Conservation (phyloP, 2,113 vertebrate genomes). For the Cyprinodon brontotheroides region DNA sequence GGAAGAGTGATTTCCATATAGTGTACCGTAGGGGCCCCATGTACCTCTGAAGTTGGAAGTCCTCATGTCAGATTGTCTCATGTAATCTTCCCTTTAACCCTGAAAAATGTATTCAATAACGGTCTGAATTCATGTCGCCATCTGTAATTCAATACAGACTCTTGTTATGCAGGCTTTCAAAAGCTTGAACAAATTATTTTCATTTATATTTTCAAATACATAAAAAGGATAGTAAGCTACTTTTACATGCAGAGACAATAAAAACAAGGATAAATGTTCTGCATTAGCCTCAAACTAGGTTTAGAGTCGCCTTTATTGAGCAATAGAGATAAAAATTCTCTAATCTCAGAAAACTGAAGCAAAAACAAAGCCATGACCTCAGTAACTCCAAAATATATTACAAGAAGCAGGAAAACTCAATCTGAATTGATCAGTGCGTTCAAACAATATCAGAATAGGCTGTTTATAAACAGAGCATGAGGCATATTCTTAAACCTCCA, state of each 20-base stretch:
- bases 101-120: constrained; percentile 70
- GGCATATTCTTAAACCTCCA: not conserved
- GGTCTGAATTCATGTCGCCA: not conserved
- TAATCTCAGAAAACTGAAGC: not conserved
- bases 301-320: not conserved
- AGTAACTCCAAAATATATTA: not conserved
- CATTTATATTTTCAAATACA: not conserved
- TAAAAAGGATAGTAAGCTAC: not conserved
- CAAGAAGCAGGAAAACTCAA: not conserved
- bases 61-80: constrained; percentile 95
- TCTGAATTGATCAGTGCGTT: not conserved
- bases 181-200: not conserved
- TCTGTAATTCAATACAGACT: not conserved
- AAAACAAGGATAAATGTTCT: not conserved
- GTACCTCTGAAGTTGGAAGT: constrained; percentile 97
- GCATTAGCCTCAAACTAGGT: not conserved
- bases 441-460: not conserved
- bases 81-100: constrained; percentile 98
- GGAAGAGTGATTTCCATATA: constrained; percentile 98
- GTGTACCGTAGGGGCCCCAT: constrained; percentile 96
- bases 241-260: not conserved
- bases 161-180: constrained; percentile 13
- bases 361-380: not conserved
- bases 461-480: not conserved
- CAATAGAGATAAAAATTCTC: not conserved